A percentile compares a stretch with the other conserved stretches of the same genome.
phyloP scores from a whole-genome alignment of 1,140 invertebrate species.

The Hyphantria cunea region DNA sequence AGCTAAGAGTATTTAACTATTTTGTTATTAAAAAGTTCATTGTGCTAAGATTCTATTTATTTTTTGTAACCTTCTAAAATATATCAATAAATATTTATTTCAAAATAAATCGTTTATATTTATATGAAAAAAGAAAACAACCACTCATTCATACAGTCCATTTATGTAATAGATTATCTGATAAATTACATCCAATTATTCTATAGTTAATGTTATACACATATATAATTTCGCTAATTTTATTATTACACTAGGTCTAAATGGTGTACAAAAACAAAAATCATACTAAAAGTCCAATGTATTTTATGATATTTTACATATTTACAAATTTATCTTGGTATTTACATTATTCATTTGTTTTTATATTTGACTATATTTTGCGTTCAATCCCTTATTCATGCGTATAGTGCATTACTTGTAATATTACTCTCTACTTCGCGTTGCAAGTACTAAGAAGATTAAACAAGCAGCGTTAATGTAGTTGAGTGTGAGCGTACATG shows the following conservation, averaged over 20 bases:
- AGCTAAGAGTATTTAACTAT: conserved; percentile 12
- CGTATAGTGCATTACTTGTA: neutral
- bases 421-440: neutral
- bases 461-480: too few species aligned
- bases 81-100: conserved; percentile 64
- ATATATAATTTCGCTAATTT: conserved; percentile 2
- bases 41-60: conserved; percentile 59
- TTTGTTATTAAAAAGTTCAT: conserved; percentile 23
- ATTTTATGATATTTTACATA: conserved; percentile 23
- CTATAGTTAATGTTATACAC: conserved; percentile 12
- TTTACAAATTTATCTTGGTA: conserved; percentile 19
- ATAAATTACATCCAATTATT: conserved; percentile 5
- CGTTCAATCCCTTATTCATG: too few species aligned
- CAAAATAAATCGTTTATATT: conserved; percentile 33
- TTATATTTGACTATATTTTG: too few species aligned
- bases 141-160: conserved; percentile 15
- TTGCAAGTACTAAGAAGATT: too few species aligned
- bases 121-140: conserved; percentile 6
- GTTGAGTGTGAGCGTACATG: too few species aligned
- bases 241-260: too few species aligned
- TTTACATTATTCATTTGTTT: neutral
- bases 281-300: neutral
- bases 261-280: too few species aligned
- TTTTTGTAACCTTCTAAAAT: conserved; percentile 59
- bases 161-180: conserved; percentile 25